phyloP scores from a whole-genome alignment of 2,797 vertebrate species.

The Helostoma temminkii region DNA sequence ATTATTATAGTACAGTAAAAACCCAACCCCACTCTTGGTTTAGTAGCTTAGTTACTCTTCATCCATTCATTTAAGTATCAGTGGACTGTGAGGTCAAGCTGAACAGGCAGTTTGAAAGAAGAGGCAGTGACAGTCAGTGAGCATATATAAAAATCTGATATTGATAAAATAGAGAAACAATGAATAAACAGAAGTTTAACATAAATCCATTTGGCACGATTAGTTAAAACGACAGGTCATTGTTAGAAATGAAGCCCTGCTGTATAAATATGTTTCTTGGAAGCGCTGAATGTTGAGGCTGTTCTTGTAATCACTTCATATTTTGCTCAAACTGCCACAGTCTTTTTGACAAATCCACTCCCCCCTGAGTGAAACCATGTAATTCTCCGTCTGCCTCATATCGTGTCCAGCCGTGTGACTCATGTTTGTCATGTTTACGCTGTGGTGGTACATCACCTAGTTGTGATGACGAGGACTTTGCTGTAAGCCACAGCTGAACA shows the following conservation, averaged over 20 bases:
- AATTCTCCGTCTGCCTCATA: conserved; percentile 49
- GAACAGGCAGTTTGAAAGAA: conserved; percentile 23
- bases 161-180: conserved; percentile 48
- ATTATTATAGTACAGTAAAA: too few species aligned
- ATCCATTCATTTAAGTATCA: conserved; percentile 22
- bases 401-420: conserved; percentile 59
- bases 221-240: conserved; percentile 45
- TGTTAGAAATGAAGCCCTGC: conserved; percentile 28
- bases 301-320: conserved; percentile 21
- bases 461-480: conserved; percentile 56
- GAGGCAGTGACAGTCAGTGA: conserved; percentile 45
- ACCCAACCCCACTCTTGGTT: too few species aligned
- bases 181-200: conserved; percentile 37
- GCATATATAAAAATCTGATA: conserved; percentile 63
- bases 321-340: conserved; percentile 32
- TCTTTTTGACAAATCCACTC: conserved; percentile 36
- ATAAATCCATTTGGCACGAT: conserved; percentile 31
- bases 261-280: conserved; percentile 36
- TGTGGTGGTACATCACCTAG: conserved; percentile 59
- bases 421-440: conserved; percentile 58
- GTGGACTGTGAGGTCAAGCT: conserved; percentile 23
- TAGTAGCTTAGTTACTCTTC: conserved; percentile 9
- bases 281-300: conserved; percentile 16
- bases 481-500: conserved; percentile 62
- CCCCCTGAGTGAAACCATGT: conserved; percentile 23